Conservation (phyloP, 92 coral and sea anemone species). For the Muricea muricata region DNA sequence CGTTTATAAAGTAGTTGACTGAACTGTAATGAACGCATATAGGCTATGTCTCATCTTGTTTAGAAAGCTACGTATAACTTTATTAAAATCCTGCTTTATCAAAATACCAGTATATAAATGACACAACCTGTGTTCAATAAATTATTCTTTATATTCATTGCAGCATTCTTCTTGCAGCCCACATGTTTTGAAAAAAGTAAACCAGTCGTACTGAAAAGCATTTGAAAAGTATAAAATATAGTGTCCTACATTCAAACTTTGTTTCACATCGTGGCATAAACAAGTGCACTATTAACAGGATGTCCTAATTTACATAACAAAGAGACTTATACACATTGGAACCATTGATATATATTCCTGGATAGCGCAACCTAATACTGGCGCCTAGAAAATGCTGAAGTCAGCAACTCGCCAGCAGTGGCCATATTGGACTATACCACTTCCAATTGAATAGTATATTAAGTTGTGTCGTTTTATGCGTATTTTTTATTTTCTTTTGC, state of each 20-base stretch:
- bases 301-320: constrained; percentile 3
- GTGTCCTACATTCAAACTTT: not conserved
- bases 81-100: not conserved
- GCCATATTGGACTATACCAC: no score
- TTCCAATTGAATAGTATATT: no score
- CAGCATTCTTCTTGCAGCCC: not conserved
- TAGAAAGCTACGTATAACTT: no score
- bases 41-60: not conserved
- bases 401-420: no score
- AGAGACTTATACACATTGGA: no score
- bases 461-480: no score
- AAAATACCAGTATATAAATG: not conserved
- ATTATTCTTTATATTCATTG: constrained; percentile 4
- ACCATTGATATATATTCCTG: no score
- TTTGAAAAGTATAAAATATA: not conserved
- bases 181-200: no score
- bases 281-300: not conserved
- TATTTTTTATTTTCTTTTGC: no score
- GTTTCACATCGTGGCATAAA: not conserved
- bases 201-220: not conserved
- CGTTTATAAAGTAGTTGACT: not conserved
- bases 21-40: not conserved
- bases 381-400: no score
- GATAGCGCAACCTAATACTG: no score
- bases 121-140: constrained; percentile 15